A percentile compares a stretch with the other conserved stretches of the same genome.
phyloP scores from a whole-genome alignment of 2,797 vertebrate genomes.

The Harpagifer antarcticus region DNA sequence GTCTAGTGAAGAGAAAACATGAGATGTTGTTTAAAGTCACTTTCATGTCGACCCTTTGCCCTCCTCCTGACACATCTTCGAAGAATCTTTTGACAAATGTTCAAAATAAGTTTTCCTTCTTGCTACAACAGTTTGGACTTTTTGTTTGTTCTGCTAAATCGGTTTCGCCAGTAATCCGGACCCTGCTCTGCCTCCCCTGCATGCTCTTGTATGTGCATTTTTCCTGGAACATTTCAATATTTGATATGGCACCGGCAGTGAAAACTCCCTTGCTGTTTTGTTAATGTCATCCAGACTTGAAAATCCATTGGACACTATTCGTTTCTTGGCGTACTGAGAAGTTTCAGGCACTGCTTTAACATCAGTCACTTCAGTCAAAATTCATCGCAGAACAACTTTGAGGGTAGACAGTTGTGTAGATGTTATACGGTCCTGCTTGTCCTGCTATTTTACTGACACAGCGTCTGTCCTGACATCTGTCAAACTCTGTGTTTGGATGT shows the following conservation, averaged over 20 bases:
- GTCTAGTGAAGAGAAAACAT: conserved; percentile 35
- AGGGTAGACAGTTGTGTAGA: conserved; percentile 12
- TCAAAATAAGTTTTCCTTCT: neutral
- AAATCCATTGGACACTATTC: conserved; percentile 8
- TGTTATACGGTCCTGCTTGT: conserved; percentile 23
- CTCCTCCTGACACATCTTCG: neutral
- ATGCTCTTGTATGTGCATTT: conserved; percentile 8
- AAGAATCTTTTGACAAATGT: conserved; percentile 15
- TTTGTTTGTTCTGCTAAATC: conserved; percentile 24
- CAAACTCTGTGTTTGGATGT: conserved; percentile 12
- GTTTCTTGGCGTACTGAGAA: conserved; percentile 1
- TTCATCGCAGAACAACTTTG: neutral
- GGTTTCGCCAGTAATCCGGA: conserved; percentile 28
- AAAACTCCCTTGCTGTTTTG: conserved; percentile 25
- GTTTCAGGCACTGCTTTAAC: conserved; percentile 28
- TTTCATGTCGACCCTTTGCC: conserved; percentile 22
- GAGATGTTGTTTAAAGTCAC: conserved; percentile 31
- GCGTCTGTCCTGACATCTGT: conserved; percentile 30
- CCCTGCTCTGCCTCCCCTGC: conserved; percentile 13
- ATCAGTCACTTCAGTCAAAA: conserved; percentile 29
- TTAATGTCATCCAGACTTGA: conserved; percentile 36
- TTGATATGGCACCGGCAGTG: conserved; percentile 38
- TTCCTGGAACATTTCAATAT: conserved; percentile 45
- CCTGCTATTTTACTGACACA: conserved; percentile 1
- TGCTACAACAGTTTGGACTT: neutral